Evolutionary conservation across 53 echinoderm and acorn worm genomes (phyloP).

Genomic region (Crossaster papposus): DNA sequence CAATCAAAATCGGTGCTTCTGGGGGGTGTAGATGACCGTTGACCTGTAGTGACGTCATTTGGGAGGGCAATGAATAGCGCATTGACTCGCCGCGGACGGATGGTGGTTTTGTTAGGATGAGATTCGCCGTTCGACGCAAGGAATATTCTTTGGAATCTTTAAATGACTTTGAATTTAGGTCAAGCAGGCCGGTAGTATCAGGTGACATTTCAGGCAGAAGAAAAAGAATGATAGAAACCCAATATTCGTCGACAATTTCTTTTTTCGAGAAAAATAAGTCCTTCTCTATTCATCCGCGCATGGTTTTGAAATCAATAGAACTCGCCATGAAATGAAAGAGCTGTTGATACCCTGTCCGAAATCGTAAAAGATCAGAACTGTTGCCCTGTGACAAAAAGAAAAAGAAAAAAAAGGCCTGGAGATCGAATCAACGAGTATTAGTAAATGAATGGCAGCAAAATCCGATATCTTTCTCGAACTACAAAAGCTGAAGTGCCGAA

Average conservation of each 20-base stretch:
- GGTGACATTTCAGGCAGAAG: constrained; percentile 14
- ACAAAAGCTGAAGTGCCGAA: neutral
- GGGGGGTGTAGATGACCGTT: neutral
- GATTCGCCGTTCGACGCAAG: neutral
- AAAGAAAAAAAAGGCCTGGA: neutral
- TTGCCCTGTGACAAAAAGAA: neutral
- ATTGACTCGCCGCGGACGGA: too few species aligned
- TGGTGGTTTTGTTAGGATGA: neutral
- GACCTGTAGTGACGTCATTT: neutral
- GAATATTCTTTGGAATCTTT: neutral
- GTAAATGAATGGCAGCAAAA: neutral
- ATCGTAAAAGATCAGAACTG: neutral
- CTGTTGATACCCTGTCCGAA: neutral
- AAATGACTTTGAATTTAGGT: constrained; percentile 10
- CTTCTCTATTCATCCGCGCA: neutral
- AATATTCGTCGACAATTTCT: neutral
- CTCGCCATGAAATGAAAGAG: neutral
- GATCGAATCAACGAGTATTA: neutral
- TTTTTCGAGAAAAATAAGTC: neutral
- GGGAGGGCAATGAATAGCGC: neutral
- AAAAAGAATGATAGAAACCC: neutral
- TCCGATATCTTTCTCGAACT: neutral
- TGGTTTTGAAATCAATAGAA: neutral
- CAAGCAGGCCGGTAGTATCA: constrained; percentile 24
- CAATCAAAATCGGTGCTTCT: too few species aligned